These are phyloP conservation scores for Taeniopygia guttata DNA, from an alignment of 2,797 vertebrate genomes.

Conservation along the genomic window DNA sequence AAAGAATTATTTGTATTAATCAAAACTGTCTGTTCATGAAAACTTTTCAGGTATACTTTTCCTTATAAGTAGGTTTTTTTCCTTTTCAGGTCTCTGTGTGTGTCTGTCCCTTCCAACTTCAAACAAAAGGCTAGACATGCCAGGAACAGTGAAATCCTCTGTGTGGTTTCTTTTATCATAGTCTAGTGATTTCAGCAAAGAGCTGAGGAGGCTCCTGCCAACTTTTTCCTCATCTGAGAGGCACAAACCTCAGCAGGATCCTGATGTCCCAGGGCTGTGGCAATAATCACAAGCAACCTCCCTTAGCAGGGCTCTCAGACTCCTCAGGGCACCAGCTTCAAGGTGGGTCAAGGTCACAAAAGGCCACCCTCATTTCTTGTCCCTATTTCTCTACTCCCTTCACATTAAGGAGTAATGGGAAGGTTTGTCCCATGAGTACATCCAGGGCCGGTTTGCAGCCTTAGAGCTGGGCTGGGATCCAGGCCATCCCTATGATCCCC, in stretches of 20 bases:
- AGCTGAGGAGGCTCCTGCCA: neutral
- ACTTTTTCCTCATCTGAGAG: rapidly evolving
- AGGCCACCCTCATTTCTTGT: neutral
- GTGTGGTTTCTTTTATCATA: neutral
- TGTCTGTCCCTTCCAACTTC: neutral
- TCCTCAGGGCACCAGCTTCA: neutral
- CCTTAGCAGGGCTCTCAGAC: rapidly evolving
- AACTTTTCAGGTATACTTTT: neutral
- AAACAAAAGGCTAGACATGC: neutral
- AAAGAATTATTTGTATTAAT: neutral
- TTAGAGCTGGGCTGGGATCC: neutral
- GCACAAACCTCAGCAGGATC: neutral
- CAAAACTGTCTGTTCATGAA: neutral
- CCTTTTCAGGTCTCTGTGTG: neutral
- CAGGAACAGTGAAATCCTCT: neutral
- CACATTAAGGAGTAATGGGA: neutral
- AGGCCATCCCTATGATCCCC: neutral
- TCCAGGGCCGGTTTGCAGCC: neutral
- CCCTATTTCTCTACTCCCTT: neutral
- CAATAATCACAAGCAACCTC: rapidly evolving
- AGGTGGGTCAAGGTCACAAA: rapidly evolving
- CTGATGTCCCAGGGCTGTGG: rapidly evolving
- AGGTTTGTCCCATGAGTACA: neutral
- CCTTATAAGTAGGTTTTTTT: neutral
- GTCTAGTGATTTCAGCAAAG: neutral